These are phyloP conservation scores for Aplocera efformata DNA, from an alignment of 2,888 invertebrate species.

Conservation along the genomic window DNA sequence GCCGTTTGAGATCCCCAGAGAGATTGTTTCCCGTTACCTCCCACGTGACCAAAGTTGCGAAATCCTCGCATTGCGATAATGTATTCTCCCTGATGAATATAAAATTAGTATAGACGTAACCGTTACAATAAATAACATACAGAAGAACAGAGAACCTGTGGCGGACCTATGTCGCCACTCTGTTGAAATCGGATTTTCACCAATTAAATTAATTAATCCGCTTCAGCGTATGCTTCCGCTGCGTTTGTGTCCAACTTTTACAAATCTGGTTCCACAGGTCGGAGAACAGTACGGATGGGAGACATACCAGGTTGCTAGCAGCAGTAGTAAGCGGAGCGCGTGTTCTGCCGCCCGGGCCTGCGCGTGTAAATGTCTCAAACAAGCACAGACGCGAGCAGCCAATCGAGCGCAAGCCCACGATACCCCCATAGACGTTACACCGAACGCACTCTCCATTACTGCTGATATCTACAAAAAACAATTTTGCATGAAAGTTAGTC, in stretches of 20 bases:
- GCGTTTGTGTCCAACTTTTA: no score
- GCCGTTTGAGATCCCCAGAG: constrained; percentile 69
- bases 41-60: constrained; percentile 64
- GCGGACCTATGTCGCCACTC: no score
- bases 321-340: constrained; percentile 47
- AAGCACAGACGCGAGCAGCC: constrained; percentile 50
- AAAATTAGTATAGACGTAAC: no score
- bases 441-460: constrained; percentile 62
- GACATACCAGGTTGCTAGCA: constrained; percentile 12
- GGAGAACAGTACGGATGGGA: no score
- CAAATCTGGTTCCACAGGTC: no score
- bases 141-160: no score
- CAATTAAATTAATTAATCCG: no score
- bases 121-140: no score
- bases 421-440: constrained; percentile 51
- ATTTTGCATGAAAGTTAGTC: not conserved
- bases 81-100: constrained; percentile 54
- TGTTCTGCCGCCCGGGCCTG: constrained; percentile 51
- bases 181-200: no score
- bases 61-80: constrained; percentile 63
- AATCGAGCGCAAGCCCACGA: constrained; percentile 57
- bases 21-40: constrained; percentile 65
- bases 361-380: constrained; percentile 50
- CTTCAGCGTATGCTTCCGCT: no score
- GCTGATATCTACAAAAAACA: constrained; percentile 47